Percentiles rank a stretch among this genome's conserved stretches.
phyloP scores from a whole-genome alignment of 2,113 vertebrate genomes.

The Pantherophis guttatus region DNA sequence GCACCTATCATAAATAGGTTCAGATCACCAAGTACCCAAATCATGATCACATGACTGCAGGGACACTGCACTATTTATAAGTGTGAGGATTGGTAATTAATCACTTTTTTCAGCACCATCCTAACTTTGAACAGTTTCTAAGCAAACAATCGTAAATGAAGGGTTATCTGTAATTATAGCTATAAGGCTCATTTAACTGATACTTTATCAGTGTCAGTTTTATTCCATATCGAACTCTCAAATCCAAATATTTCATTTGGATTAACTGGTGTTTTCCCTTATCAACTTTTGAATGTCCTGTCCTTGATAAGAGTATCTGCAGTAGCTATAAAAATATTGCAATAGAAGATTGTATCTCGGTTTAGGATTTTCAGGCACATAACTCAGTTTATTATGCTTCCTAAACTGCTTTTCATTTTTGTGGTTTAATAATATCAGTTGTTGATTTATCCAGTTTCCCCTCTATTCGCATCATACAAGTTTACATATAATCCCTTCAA shows the following conservation, averaged over 20 bases:
- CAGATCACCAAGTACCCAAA: neutral
- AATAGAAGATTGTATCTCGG: neutral
- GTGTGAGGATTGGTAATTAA: neutral
- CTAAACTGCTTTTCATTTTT: slow-evolving; percentile 12
- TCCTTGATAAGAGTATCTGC: neutral
- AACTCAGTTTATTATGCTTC: neutral
- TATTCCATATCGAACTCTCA: neutral
- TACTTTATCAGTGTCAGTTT: neutral
- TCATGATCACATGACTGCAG: neutral
- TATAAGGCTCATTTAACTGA: neutral
- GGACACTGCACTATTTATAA: neutral
- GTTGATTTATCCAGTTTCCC: neutral
- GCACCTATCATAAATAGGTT: neutral
- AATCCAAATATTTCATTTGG: neutral
- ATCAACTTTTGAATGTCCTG: neutral
- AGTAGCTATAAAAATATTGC: neutral
- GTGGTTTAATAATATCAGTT: neutral
- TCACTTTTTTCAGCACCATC: neutral
- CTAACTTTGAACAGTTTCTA: neutral
- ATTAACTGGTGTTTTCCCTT: neutral
- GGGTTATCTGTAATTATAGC: neutral
- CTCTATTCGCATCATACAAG: neutral
- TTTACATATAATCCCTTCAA: neutral
- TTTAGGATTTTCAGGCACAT: neutral
- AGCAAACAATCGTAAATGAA: neutral